A percentile compares a stretch with the other conserved stretches of the same genome.
Conservation (phyloP, 2,888 invertebrate species). For the Nemurella pictetii region DNA sequence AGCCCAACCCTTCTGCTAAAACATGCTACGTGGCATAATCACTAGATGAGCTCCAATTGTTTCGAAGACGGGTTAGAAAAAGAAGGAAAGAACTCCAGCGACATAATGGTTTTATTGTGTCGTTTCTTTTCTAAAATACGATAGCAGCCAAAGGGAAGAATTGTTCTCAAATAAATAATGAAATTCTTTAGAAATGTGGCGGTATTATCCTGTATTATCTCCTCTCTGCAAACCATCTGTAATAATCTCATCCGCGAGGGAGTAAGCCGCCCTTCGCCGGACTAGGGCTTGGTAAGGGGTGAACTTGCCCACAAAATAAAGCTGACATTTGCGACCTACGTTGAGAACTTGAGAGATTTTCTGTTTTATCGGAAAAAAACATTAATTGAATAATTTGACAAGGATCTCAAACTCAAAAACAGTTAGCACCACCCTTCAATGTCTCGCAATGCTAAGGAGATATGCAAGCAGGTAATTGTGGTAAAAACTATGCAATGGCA, state of each 20-base stretch:
- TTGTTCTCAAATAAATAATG: neutral
- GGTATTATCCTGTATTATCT: neutral
- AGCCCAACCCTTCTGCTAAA: too few relatives aligned
- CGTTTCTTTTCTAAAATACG: neutral
- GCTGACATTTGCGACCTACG: too few relatives aligned
- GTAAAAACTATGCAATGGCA: too few relatives aligned
- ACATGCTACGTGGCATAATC: too few relatives aligned
- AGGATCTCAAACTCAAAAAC: too few relatives aligned
- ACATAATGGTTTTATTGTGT: neutral
- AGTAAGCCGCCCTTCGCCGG: neutral
- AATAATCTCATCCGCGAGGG: neutral
- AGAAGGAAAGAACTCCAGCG: neutral
- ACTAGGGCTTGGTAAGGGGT: too few relatives aligned
- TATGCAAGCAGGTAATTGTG: too few relatives aligned
- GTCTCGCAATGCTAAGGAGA: too few relatives aligned
- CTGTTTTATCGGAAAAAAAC: neutral
- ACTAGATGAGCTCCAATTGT: neutral
- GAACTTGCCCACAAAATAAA: neutral
- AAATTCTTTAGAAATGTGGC: neutral
- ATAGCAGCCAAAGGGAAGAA: neutral
- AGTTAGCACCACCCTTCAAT: too few relatives aligned
- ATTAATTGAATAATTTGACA: neutral
- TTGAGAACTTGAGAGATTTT: neutral
- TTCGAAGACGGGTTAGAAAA: neutral
- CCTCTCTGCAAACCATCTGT: neutral